Percentiles rank a stretch among this genome's conserved stretches.
These are phyloP conservation scores for Bedellia somnulentella DNA, from an alignment of 2,888 invertebrate genomes.

Conservation along the genomic window DNA sequence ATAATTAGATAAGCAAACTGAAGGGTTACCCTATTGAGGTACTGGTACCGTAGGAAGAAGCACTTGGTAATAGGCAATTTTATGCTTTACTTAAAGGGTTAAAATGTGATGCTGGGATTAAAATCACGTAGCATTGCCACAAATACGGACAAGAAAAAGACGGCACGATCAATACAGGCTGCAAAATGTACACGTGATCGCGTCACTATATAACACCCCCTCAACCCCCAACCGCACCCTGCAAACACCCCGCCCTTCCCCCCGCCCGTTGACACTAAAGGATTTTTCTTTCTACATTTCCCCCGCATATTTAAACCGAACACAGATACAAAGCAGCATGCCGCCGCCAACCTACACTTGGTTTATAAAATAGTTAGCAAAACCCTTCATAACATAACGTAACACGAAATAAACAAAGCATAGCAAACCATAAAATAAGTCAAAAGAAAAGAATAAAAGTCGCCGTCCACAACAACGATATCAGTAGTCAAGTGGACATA, in stretches of 20 bases:
- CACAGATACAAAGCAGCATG: slow-evolving; percentile 8
- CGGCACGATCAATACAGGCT: slow-evolving; percentile 55
- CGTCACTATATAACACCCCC: slow-evolving; percentile 57
- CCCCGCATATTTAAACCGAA: slow-evolving; percentile 19
- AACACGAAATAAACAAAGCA: too few species aligned
- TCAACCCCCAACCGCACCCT: slow-evolving; percentile 39
- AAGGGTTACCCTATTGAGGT: too few species aligned
- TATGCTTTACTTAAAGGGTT: too few species aligned
- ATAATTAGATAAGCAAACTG: too few species aligned
- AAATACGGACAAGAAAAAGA: slow-evolving; percentile 37
- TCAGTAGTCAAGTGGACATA: slow-evolving; percentile 12
- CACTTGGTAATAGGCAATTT: too few species aligned
- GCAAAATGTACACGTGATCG: slow-evolving; percentile 60
- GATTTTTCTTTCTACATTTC: slow-evolving; percentile 29
- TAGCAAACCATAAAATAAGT: neutral
- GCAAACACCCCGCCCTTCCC: slow-evolving; percentile 37
- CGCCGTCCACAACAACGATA: slow-evolving; percentile 3
- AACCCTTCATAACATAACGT: too few species aligned
- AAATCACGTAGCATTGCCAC: slow-evolving; percentile 29
- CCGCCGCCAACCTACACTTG: neutral
- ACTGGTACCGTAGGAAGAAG: too few species aligned
- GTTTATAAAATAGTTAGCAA: too few species aligned
- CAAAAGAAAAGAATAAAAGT: slow-evolving; percentile 1
- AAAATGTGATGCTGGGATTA: too few species aligned
- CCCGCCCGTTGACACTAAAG: slow-evolving; percentile 41